A percentile compares a stretch with the other conserved stretches of the same genome.
These are phyloP conservation scores for Falcunculus frontatus DNA, from an alignment of 2,113 vertebrate species.

Conservation along the genomic window DNA sequence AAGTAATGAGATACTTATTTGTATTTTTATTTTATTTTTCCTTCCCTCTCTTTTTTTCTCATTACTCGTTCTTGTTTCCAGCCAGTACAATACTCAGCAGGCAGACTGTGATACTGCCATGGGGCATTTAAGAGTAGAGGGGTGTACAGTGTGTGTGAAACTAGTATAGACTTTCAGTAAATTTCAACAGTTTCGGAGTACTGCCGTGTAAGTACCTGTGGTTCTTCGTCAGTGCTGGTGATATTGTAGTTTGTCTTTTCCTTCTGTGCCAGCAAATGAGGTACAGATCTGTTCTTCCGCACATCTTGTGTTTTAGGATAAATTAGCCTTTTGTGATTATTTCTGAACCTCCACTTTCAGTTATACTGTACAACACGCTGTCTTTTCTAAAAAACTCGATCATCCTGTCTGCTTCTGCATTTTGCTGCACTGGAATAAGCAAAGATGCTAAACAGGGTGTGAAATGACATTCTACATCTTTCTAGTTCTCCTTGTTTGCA, in stretches of 20 bases:
- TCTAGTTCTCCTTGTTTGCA: background rate
- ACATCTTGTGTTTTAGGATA: background rate
- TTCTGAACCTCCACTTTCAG: background rate
- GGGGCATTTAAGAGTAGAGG: background rate
- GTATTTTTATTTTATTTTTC: background rate
- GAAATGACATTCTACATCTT: background rate
- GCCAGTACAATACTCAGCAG: background rate
- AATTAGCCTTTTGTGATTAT: background rate
- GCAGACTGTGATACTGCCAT: background rate
- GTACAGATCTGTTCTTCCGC: background rate
- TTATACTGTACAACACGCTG: background rate
- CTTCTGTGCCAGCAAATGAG: background rate
- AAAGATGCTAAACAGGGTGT: background rate
- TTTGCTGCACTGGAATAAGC: background rate
- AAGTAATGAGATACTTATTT: background rate
- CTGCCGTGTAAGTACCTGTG: background rate
- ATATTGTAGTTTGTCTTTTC: background rate
- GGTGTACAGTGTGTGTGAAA: background rate
- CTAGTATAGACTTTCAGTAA: background rate
- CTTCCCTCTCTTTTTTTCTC: background rate
- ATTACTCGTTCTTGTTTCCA: background rate
- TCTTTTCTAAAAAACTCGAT: background rate
- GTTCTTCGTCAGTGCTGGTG: background rate
- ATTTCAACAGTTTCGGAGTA: background rate
- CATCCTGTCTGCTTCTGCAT: background rate